These are phyloP conservation scores for Alexandromys fortis DNA, from an alignment of 2,113 vertebrate genomes.

Conservation along the genomic window DNA sequence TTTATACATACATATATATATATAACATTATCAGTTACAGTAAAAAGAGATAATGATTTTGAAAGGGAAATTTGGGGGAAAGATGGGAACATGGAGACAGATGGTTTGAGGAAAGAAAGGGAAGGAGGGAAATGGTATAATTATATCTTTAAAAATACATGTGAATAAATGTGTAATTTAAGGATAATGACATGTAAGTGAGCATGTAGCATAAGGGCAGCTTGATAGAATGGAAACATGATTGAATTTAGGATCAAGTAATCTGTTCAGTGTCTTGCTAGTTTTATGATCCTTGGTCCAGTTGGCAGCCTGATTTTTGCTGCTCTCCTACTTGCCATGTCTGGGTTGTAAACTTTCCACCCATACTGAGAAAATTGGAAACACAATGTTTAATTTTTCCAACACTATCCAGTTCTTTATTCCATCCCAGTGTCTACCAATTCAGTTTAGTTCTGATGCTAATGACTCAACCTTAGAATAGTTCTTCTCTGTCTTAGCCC, in stretches of 20 bases:
- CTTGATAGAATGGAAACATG: neutral
- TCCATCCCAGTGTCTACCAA: neutral
- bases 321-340: neutral
- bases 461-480: neutral
- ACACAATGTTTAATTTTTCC: neutral
- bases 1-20: neutral
- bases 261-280: neutral
- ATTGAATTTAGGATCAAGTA: neutral
- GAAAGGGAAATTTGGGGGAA: neutral
- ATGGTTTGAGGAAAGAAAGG: neutral
- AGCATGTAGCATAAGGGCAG: neutral
- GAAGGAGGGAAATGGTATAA: too few relatives aligned
- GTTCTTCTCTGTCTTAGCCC: neutral
- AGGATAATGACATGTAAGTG: neutral
- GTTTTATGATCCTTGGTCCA: neutral
- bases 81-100: neutral
- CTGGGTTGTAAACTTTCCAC: neutral
- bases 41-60: neutral
- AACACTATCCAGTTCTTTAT: neutral
- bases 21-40: neutral
- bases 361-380: neutral
- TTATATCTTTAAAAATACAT: neutral
- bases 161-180: neutral
- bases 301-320: neutral
- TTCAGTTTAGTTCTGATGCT: neutral